A percentile compares a stretch with the other conserved stretches of the same genome.
These are phyloP conservation scores for Prionchulus punctatus DNA, from an alignment of 2,888 invertebrate genomes.

Conservation along the genomic window DNA sequence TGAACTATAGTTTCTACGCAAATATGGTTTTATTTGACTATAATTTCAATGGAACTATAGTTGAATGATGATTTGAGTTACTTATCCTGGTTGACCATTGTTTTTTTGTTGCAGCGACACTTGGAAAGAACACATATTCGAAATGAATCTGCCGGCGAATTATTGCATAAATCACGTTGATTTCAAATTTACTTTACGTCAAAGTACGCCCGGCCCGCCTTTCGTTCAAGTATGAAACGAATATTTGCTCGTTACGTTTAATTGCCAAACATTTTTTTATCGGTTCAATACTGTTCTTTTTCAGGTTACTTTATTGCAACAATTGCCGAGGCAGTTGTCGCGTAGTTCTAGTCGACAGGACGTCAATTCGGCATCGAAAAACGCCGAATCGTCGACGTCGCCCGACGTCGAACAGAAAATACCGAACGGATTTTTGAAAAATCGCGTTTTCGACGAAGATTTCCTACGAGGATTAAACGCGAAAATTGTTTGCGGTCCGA, in stretches of 20 bases:
- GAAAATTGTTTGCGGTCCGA: constrained; percentile 43
- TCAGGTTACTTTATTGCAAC: constrained; percentile 36
- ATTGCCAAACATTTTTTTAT: too few species aligned
- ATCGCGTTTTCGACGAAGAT: background rate
- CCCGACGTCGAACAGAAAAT: background rate
- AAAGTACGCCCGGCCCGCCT: constrained; percentile 51
- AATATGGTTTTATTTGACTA: constrained; percentile 48
- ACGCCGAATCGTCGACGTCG: background rate
- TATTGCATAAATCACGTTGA: constrained; percentile 67
- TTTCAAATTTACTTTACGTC: constrained; percentile 64
- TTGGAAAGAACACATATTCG: constrained; percentile 82
- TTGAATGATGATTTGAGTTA: too few species aligned
- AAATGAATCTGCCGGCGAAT: constrained; percentile 62
- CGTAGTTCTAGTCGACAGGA: background rate
- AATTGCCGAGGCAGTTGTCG: background rate
- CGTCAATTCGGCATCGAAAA: background rate
- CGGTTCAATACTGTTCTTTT: too few species aligned
- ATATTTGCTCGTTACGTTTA: background rate
- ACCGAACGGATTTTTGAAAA: too few species aligned
- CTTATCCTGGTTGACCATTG: too few species aligned
- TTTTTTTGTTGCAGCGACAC: constrained; percentile 43
- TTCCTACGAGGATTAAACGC: background rate
- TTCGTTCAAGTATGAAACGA: constrained; percentile 46
- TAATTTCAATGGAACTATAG: too few species aligned
- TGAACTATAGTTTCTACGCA: too few species aligned